Percentiles rank a stretch among this genome's conserved stretches.
Conservation (phyloP, 2,888 invertebrate genomes). For the Noctuana brunneofusca region DNA sequence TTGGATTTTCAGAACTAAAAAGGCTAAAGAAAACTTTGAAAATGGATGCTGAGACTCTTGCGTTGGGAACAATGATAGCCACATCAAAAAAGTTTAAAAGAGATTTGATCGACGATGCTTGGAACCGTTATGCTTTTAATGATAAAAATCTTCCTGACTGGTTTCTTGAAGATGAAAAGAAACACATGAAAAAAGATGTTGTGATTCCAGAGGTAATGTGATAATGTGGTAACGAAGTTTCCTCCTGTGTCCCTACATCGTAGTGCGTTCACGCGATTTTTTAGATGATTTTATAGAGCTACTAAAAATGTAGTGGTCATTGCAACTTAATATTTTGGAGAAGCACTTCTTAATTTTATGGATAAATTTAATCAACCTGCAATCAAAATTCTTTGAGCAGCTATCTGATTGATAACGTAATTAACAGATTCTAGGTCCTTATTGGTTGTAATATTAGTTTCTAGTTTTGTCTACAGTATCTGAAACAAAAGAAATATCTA, state of each 20-base stretch:
- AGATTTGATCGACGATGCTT: conserved; percentile 94
- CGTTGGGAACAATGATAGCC: conserved; percentile 95
- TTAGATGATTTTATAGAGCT: too few species aligned
- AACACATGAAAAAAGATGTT: conserved; percentile 92
- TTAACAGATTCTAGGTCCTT: too few species aligned
- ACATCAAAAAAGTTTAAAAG: conserved; percentile 95
- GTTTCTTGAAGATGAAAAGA: conserved; percentile 97
- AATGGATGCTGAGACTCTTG: conserved; percentile 93
- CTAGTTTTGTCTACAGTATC: too few species aligned
- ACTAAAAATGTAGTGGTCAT: too few species aligned
- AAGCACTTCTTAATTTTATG: too few species aligned
- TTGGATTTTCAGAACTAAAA: conserved; percentile 68
- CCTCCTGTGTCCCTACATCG: background rate
- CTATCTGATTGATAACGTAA: too few species aligned
- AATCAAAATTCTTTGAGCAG: too few species aligned
- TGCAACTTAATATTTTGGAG: too few species aligned
- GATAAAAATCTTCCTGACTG: conserved; percentile 96
- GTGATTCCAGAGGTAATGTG: conserved; percentile 90
- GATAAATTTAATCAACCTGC: too few species aligned
- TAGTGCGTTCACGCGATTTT: too few species aligned
- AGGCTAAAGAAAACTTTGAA: conserved; percentile 84
- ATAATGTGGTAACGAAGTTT: background rate
- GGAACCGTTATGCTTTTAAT: conserved; percentile 96
- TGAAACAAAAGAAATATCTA: too few species aligned
- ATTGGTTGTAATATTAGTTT: too few species aligned